These are phyloP conservation scores for Pimephales promelas DNA, from an alignment of 2,113 vertebrate genomes.

Conservation along the genomic window DNA sequence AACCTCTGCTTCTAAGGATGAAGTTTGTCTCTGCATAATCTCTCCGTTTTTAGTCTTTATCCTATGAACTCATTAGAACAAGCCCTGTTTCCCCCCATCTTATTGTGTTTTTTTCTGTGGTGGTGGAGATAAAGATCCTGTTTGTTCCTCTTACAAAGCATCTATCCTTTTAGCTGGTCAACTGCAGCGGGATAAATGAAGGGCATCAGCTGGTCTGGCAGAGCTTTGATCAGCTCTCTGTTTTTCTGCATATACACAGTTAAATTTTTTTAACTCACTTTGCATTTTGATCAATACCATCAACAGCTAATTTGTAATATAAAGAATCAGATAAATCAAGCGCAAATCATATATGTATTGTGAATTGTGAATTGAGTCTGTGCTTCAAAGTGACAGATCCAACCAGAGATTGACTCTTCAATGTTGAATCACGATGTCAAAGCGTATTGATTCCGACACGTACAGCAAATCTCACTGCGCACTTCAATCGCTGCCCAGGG, in stretches of 20 bases:
- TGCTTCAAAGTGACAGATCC: slow-evolving; percentile 20
- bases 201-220: slow-evolving; percentile 44
- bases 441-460: slow-evolving; percentile 37
- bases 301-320: slow-evolving; percentile 3
- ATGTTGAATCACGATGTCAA: slow-evolving; percentile 35
- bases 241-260: slow-evolving; percentile 11
- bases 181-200: slow-evolving; percentile 49
- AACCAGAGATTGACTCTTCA: slow-evolving; percentile 26
- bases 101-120: slow-evolving; percentile 23
- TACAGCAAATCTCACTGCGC: slow-evolving; percentile 8
- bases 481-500: slow-evolving; percentile 20
- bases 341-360: neutral
- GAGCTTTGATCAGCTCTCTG: slow-evolving; percentile 54
- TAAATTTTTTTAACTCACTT: neutral
- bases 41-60: neutral
- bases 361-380: neutral
- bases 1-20: neutral
- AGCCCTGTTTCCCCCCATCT: neutral
- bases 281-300: neutral
- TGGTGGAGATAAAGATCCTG: slow-evolving; percentile 46
- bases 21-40: too few relatives aligned
- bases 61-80: neutral
- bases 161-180: slow-evolving; percentile 34
- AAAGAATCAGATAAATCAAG: neutral
- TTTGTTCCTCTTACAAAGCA: slow-evolving; percentile 48